Conservation (phyloP, 2,113 vertebrate species). For the Sciurus niger region DNA sequence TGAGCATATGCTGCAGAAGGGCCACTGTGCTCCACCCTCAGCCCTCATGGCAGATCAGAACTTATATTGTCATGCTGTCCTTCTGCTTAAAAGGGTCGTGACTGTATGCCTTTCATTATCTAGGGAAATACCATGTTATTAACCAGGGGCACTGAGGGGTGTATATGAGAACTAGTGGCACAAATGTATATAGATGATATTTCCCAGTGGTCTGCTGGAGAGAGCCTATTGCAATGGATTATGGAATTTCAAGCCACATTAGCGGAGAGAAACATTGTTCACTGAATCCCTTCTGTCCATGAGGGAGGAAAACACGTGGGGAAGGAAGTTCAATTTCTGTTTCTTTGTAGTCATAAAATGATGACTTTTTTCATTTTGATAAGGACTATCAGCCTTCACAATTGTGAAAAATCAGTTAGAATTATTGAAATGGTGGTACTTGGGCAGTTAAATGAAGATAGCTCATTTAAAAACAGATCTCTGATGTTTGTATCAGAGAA, state of each 20-base stretch:
- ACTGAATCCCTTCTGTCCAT: slow-evolving; percentile 18
- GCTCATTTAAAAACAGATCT: slow-evolving; percentile 79
- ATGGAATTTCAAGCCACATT: slow-evolving; percentile 64
- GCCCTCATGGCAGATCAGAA: neutral
- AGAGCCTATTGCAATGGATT: slow-evolving; percentile 24
- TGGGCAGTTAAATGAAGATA: slow-evolving; percentile 60
- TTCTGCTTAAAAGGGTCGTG: slow-evolving; percentile 23
- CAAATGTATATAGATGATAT: slow-evolving; percentile 47
- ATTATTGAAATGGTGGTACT: slow-evolving; percentile 69
- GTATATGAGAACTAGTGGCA: slow-evolving; percentile 53
- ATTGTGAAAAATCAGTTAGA: slow-evolving; percentile 72
- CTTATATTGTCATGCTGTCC: neutral
- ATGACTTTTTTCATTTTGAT: slow-evolving; percentile 71
- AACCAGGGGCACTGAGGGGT: slow-evolving; percentile 4
- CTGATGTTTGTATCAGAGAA: slow-evolving; percentile 77
- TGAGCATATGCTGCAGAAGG: neutral
- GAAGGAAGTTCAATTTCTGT: slow-evolving; percentile 68
- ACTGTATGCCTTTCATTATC: slow-evolving; percentile 17
- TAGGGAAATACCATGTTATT: slow-evolving; percentile 52
- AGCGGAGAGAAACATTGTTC: neutral
- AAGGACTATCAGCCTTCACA: slow-evolving; percentile 74
- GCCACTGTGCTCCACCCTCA: neutral
- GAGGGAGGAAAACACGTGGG: neutral
- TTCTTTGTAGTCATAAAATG: slow-evolving; percentile 75
- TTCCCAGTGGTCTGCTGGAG: slow-evolving; percentile 65